Conservation (phyloP, 2,888 invertebrate species). For the Lapara coniferarum region DNA sequence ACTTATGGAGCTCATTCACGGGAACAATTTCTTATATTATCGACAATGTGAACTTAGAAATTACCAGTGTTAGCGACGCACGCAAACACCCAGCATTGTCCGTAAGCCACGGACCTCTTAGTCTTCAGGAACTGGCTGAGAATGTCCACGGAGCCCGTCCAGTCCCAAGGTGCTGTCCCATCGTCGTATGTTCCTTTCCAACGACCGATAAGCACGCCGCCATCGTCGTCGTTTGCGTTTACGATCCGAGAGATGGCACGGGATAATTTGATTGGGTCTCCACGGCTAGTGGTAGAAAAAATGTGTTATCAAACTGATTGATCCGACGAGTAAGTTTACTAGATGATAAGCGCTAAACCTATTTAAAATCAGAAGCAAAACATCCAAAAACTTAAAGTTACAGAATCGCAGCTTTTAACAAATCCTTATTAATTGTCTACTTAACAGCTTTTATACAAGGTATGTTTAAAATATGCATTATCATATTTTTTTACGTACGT, state of each 20-base stretch:
- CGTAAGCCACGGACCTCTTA: slow-evolving; percentile 88
- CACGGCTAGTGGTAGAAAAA: slow-evolving; percentile 69
- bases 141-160: slow-evolving; percentile 92
- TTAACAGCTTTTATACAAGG: too few relatives aligned
- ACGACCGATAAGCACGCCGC: slow-evolving; percentile 87
- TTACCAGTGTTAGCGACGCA: slow-evolving; percentile 91
- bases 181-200: slow-evolving; percentile 90
- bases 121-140: slow-evolving; percentile 87
- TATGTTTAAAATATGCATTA: too few relatives aligned
- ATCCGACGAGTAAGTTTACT: too few relatives aligned
- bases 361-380: too few relatives aligned
- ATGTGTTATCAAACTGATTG: too few relatives aligned
- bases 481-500: too few relatives aligned
- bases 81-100: slow-evolving; percentile 95
- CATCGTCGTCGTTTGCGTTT: slow-evolving; percentile 87
- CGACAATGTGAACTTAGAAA: slow-evolving; percentile 27
- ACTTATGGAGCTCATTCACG: too few relatives aligned
- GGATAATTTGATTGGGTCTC: slow-evolving; percentile 87
- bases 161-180: slow-evolving; percentile 89
- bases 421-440: too few relatives aligned
- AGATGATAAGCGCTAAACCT: too few relatives aligned
- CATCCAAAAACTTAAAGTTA: too few relatives aligned
- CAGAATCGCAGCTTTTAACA: too few relatives aligned
- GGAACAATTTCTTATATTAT: too few relatives aligned
- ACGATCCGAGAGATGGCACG: slow-evolving; percentile 89